phyloP scores from a whole-genome alignment of 2,113 vertebrate genomes.

The Siphamia tubifer region DNA sequence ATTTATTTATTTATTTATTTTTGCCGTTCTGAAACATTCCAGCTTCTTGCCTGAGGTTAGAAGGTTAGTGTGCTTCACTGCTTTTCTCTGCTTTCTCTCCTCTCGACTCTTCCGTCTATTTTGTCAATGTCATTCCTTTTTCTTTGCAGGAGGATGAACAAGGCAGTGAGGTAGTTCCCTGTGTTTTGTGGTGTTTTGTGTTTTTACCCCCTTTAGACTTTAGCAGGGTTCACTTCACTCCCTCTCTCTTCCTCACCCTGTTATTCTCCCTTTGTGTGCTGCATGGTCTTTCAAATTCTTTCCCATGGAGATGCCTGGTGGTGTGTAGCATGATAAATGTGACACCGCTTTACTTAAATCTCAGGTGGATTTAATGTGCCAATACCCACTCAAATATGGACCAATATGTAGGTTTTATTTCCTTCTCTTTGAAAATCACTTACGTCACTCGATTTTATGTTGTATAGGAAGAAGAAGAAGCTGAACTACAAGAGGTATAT shows the following conservation, averaged over 20 bases:
- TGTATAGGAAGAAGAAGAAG: conserved; percentile 76
- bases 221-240: neutral
- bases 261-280: conserved; percentile 21
- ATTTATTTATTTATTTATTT: too few species aligned
- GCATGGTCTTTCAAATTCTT: conserved; percentile 49
- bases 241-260: neutral
- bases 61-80: conserved; percentile 16
- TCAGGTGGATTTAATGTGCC: conserved; percentile 17
- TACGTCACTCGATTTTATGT: conserved; percentile 37
- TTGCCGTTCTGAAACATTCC: conserved; percentile 54
- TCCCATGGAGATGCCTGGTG: conserved; percentile 23
- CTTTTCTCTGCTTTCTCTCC: conserved; percentile 31
- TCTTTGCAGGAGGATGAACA: conserved; percentile 66
- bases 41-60: conserved; percentile 27
- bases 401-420: neutral
- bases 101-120: conserved; percentile 1
- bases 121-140: conserved; percentile 14
- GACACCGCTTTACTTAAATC: neutral
- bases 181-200: neutral
- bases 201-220: neutral
- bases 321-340: conserved; percentile 43
- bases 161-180: conserved; percentile 47
- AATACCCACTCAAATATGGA: neutral
- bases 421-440: neutral
- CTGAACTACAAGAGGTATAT: conserved; percentile 75